phyloP scores from a whole-genome alignment of 2,888 invertebrate species.

The Resseliella maxima region DNA sequence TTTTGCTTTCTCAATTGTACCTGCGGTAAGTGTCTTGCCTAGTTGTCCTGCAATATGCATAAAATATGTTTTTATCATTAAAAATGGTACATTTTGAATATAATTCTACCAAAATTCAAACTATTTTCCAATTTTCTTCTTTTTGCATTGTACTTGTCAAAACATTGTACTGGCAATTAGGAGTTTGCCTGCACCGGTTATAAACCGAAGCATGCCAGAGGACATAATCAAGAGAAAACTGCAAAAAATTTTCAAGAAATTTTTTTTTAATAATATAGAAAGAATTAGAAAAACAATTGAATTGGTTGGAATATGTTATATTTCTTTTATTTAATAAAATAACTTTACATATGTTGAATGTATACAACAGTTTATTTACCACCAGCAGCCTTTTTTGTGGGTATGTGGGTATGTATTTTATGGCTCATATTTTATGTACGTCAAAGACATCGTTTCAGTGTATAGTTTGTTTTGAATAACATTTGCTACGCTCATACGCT shows the following conservation, averaged over 20 bases:
- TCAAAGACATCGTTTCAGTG: constrained; percentile 14
- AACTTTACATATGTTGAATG: no score
- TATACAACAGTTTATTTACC: constrained; percentile 23
- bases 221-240: constrained; percentile 19
- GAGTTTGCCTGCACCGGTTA: constrained; percentile 13
- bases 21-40: constrained; percentile 12
- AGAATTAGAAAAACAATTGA: constrained; percentile 10
- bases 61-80: no score
- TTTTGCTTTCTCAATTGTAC: constrained; percentile 19
- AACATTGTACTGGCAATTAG: constrained; percentile 5
- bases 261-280: background rate
- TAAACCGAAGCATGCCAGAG: constrained; percentile 16
- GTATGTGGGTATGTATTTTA: background rate
- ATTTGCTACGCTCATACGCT: no score
- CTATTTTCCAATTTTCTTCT: constrained; percentile 18
- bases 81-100: no score
- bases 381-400: no score
- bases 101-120: background rate
- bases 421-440: constrained; percentile 20
- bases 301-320: constrained; percentile 6
- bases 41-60: no score
- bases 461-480: constrained; percentile 18
- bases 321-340: constrained; percentile 7
- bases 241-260: background rate
- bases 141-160: background rate